phyloP scores from a whole-genome alignment of 2,888 invertebrate species.

The Diaprepes abbreviatus region DNA sequence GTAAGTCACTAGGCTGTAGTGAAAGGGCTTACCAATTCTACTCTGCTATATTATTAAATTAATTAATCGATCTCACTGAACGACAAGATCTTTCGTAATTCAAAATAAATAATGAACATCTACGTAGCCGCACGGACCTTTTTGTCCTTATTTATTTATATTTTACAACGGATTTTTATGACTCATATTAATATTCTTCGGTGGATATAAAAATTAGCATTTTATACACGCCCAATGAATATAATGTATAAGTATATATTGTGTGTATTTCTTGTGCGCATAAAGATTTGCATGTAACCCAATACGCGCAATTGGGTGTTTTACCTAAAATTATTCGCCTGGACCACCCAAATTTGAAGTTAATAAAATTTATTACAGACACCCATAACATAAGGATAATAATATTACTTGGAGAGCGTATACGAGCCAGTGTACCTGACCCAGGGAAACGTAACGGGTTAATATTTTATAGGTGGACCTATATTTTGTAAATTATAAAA shows the following conservation, averaged over 20 bases:
- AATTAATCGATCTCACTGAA: too few relatives aligned
- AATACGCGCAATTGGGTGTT: slow-evolving; percentile 22
- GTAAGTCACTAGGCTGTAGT: too few relatives aligned
- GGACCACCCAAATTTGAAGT: slow-evolving; percentile 36
- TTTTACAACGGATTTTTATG: too few relatives aligned
- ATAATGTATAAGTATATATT: slow-evolving; percentile 33
- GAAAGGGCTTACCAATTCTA: too few relatives aligned
- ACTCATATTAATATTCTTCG: slow-evolving; percentile 20
- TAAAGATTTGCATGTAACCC: slow-evolving; percentile 25
- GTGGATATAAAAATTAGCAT: slow-evolving; percentile 13
- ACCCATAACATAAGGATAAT: slow-evolving; percentile 31
- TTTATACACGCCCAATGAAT: slow-evolving; percentile 23
- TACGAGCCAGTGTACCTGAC: slow-evolving; percentile 19
- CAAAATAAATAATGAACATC: too few relatives aligned
- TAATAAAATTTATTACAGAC: slow-evolving; percentile 35
- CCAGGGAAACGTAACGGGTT: slow-evolving; percentile 21
- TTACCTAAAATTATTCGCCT: slow-evolving; percentile 30
- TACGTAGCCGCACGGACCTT: too few relatives aligned
- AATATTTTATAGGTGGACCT: slow-evolving; percentile 19
- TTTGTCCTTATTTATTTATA: too few relatives aligned
- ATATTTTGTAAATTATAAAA: slow-evolving; percentile 19
- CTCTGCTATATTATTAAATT: too few relatives aligned
- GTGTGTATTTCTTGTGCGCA: slow-evolving; percentile 14
- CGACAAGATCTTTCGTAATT: too few relatives aligned
- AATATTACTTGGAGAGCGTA: slow-evolving; percentile 29